Evolutionary conservation across 2,888 invertebrate genomes (phyloP).

Genomic region (Pristionchus japonicus): DNA sequence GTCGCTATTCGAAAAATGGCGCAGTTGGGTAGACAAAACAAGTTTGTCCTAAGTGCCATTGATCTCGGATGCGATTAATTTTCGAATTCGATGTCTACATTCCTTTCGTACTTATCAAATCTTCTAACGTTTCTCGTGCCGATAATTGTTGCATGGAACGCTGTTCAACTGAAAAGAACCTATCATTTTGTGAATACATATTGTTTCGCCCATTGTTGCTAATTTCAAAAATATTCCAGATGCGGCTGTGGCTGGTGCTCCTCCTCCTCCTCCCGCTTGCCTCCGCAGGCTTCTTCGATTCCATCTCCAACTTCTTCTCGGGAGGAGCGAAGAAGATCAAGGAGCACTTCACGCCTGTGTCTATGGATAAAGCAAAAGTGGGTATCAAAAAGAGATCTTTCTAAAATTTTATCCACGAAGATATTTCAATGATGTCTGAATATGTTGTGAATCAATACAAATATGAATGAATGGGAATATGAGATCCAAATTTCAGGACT

Average conservation of each 20-base stretch:
- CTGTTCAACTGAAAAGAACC: not conserved
- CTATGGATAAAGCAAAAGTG: constrained; percentile 69
- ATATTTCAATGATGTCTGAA: not conserved
- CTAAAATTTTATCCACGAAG: not conserved
- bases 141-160: too few species aligned
- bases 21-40: not conserved
- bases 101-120: too few species aligned
- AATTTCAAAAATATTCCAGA: not conserved
- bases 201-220: not conserved
- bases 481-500: constrained; percentile 58
- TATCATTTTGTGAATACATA: not conserved
- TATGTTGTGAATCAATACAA: not conserved
- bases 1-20: not conserved
- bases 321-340: constrained; percentile 47
- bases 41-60: not conserved
- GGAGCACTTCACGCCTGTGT: constrained; percentile 54
- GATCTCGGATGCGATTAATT: not conserved
- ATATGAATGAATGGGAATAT: not conserved
- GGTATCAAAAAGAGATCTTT: too few species aligned
- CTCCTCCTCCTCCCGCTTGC: constrained; percentile 6
- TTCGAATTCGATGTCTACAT: too few species aligned
- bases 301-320: constrained; percentile 50
- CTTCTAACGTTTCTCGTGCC: too few species aligned
- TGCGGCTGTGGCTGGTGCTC: not conserved
- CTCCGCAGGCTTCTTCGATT: constrained; percentile 51